These are phyloP conservation scores for Lutraria rhynchaena DNA, from an alignment of 1,140 invertebrate genomes.

Conservation along the genomic window DNA sequence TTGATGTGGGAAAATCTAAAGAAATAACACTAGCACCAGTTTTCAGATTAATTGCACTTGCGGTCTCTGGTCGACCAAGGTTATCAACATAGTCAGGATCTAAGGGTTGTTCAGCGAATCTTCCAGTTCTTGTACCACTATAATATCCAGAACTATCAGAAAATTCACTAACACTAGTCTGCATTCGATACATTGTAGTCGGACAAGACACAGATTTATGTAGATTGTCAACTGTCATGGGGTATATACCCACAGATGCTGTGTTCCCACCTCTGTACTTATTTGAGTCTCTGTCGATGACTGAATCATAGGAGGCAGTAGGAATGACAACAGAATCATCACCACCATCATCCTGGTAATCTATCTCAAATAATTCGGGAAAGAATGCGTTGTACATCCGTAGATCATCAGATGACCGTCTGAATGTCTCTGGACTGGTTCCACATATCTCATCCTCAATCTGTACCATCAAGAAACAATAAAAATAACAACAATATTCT, in stretches of 20 bases:
- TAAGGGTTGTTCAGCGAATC: not conserved
- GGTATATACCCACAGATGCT: not conserved
- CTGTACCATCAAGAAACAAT: conserved; percentile 53
- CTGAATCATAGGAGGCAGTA: conserved; percentile 40
- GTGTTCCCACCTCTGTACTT: not conserved
- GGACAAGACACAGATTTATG: conserved; percentile 38
- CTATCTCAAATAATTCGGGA: conserved; percentile 78
- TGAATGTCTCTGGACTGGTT: conserved; percentile 65
- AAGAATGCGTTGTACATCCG: conserved; percentile 79
- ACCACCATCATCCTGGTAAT: conserved; percentile 62
- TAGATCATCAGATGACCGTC: conserved; percentile 75
- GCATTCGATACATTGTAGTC: conserved; percentile 24
- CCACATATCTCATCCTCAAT: conserved; percentile 72
- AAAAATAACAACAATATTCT: too few relatives aligned
- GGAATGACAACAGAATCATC: conserved; percentile 51
- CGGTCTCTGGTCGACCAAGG: conserved; percentile 47
- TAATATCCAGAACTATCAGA: conserved; percentile 36
- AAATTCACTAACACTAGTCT: conserved; percentile 32
- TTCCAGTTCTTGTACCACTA: conserved; percentile 14
- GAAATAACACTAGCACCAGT: conserved; percentile 78
- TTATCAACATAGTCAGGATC: conserved; percentile 40
- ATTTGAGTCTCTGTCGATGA: conserved; percentile 8
- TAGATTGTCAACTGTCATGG: not conserved
- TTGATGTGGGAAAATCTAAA: conserved; percentile 67
- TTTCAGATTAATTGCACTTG: conserved; percentile 78